Evolutionary conservation across 2,797 vertebrate species (phyloP).

Genomic region (Sebastiscus albofasciatus): DNA sequence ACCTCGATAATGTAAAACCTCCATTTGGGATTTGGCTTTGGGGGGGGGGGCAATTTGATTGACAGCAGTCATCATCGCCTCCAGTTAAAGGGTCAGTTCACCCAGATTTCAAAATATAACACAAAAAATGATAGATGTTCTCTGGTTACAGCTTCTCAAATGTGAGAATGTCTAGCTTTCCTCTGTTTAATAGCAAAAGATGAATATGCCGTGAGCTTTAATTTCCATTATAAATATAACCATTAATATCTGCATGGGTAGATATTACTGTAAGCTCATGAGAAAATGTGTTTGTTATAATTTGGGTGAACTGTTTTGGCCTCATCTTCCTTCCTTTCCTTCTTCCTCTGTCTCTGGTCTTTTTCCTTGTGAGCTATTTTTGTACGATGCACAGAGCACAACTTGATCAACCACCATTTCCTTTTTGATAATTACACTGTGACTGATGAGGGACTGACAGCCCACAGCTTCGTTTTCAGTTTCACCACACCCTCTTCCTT

Average conservation of each 20-base stretch:
- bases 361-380: conserved; percentile 17
- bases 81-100: neutral
- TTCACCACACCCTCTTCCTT: neutral
- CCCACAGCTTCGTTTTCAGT: neutral
- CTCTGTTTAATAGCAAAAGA: neutral
- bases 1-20: conserved; percentile 33
- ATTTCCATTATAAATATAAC: neutral
- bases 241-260: neutral
- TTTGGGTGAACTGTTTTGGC: neutral
- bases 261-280: neutral
- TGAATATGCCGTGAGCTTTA: neutral
- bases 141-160: neutral
- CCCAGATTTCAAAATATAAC: neutral
- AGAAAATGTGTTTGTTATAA: neutral
- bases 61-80: neutral
- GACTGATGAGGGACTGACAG: neutral
- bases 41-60: neutral
- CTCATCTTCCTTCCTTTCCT: neutral
- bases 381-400: neutral
- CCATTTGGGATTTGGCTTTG: neutral
- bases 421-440: conserved; percentile 4
- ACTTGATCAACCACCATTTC: conserved; percentile 36
- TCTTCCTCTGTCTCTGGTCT: neutral
- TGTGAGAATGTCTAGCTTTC: neutral
- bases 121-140: neutral